Conservation (phyloP, 2,113 vertebrate genomes). For the Ophthalmolycus amberensis region DNA sequence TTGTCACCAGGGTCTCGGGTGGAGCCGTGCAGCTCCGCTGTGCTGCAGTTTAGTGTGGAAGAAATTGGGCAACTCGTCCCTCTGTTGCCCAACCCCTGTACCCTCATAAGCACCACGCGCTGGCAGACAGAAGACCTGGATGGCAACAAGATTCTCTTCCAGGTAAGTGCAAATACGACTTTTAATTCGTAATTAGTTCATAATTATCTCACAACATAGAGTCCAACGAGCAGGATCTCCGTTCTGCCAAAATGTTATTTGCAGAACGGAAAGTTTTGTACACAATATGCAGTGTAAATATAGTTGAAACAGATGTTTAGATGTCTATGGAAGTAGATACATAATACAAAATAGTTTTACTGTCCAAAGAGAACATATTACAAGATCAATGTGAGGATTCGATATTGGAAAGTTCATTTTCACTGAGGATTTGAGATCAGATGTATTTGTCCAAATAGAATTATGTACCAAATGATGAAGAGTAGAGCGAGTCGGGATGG, state of each 20-base stretch:
- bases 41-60: slow-evolving; percentile 91
- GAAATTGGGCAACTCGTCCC: slow-evolving; percentile 95
- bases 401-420: not conserved
- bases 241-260: slow-evolving; percentile 2
- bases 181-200: not conserved
- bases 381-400: not conserved
- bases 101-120: slow-evolving; percentile 90
- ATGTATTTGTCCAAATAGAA: not conserved
- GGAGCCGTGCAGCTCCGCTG: slow-evolving; percentile 84
- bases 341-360: too few species aligned
- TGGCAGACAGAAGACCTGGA: slow-evolving; percentile 98
- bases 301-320: not conserved
- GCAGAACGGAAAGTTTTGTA: not conserved
- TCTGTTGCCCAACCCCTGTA: slow-evolving; percentile 92
- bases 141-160: slow-evolving; percentile 92
- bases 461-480: not conserved
- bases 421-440: not conserved
- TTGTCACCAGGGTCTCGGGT: slow-evolving; percentile 85
- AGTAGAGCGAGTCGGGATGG: not conserved
- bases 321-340: too few species aligned
- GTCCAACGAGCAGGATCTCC: not conserved
- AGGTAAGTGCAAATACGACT: slow-evolving; percentile 79
- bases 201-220: not conserved
- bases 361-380: not conserved
- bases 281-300: not conserved